A percentile compares a stretch with the other conserved stretches of the same genome.
phyloP scores from a whole-genome alignment of 2,113 vertebrate species.

The Salvator merianae region DNA sequence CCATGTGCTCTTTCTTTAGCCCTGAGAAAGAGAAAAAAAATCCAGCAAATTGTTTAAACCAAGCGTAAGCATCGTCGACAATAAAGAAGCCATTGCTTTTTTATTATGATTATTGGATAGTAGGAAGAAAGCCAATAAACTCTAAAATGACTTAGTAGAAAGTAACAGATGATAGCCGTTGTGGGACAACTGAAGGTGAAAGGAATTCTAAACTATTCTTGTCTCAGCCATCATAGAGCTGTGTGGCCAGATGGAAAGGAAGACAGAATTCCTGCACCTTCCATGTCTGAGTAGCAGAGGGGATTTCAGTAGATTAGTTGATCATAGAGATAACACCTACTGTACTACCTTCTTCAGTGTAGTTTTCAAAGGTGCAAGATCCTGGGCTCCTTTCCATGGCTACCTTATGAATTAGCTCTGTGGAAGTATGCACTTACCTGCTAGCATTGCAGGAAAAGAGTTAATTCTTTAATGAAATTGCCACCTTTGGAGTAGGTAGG shows the following conservation, averaged over 20 bases:
- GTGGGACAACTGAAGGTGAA: background rate
- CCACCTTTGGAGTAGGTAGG: too few relatives aligned
- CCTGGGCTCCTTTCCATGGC: too few relatives aligned
- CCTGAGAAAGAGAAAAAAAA: accelerated
- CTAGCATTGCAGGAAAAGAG: too few relatives aligned
- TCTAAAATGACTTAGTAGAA: background rate
- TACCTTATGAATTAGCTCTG: background rate
- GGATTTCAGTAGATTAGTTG: background rate
- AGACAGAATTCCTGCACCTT: too few relatives aligned
- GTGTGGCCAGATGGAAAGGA: too few relatives aligned
- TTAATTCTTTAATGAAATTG: too few relatives aligned
- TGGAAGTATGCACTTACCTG: too few relatives aligned
- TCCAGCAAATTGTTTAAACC: background rate
- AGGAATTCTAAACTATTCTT: background rate
- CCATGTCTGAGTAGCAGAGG: too few relatives aligned
- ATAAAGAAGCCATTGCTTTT: background rate
- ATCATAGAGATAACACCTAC: too few relatives aligned
- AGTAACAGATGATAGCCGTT: background rate
- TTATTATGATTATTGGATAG: accelerated
- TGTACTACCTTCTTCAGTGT: too few relatives aligned
- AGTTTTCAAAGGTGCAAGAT: too few relatives aligned
- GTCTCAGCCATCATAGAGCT: background rate
- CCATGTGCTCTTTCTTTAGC: background rate
- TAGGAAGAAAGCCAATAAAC: background rate
- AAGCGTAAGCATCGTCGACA: background rate